These are phyloP conservation scores for Pegoplata infirma DNA, from an alignment of 2,888 invertebrate species.

Conservation along the genomic window DNA sequence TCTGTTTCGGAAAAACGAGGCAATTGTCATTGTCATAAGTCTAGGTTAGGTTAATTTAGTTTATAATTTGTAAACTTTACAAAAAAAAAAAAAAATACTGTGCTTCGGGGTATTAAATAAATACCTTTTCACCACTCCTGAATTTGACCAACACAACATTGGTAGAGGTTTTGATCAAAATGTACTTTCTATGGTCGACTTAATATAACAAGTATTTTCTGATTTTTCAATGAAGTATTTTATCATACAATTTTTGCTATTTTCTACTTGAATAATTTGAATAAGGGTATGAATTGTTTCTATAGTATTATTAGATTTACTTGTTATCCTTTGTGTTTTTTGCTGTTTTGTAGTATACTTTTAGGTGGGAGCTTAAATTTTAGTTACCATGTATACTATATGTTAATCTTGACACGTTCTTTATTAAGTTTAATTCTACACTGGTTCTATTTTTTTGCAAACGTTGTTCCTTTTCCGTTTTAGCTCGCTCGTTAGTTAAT, in stretches of 20 bases:
- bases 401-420: slow-evolving; percentile 51
- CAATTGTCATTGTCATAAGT: no score
- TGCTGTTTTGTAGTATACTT: neutral
- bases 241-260: slow-evolving; percentile 15
- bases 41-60: no score
- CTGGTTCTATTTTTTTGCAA: neutral
- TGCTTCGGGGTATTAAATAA: no score
- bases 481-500: slow-evolving; percentile 41
- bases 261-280: slow-evolving; percentile 13
- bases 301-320: neutral
- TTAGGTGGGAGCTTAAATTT: slow-evolving; percentile 2
- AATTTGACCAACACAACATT: no score
- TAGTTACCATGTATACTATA: slow-evolving; percentile 46
- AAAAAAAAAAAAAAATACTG: no score
- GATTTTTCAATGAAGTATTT: slow-evolving; percentile 21
- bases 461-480: neutral
- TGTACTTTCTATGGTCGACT: neutral
- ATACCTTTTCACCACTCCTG: no score
- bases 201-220: neutral
- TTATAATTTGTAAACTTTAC: no score
- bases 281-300: neutral
- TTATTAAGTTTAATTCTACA: slow-evolving; percentile 49
- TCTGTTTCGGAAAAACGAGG: no score
- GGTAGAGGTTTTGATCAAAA: no score
- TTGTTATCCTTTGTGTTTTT: neutral